phyloP scores from a whole-genome alignment of 2,113 vertebrate species.

The Gulo gulo region DNA sequence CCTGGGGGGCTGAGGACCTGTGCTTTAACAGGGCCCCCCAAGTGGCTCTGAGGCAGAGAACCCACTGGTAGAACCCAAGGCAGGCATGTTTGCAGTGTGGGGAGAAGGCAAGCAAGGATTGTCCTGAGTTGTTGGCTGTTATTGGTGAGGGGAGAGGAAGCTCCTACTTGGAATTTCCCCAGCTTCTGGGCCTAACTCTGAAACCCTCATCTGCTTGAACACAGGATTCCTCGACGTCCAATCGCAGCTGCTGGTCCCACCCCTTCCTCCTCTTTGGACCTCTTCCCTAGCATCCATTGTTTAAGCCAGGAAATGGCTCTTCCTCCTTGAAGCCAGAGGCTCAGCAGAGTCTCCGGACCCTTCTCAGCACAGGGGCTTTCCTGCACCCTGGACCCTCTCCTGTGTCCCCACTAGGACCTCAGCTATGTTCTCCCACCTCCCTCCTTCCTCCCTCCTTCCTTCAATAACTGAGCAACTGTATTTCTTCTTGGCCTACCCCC shows the following conservation, averaged over 20 bases:
- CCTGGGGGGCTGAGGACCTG: neutral
- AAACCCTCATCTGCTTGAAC: neutral
- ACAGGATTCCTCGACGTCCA: conserved; percentile 59
- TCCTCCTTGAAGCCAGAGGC: conserved; percentile 67
- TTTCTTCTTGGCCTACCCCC: neutral
- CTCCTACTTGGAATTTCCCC: conserved; percentile 48
- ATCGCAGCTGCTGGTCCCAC: conserved; percentile 50
- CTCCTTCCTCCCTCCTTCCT: neutral
- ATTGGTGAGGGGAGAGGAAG: neutral
- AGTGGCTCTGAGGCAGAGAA: neutral
- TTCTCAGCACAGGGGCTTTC: conserved; percentile 39
- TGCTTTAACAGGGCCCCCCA: neutral
- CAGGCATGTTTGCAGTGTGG: neutral
- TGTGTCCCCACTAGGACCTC: neutral
- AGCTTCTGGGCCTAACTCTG: neutral
- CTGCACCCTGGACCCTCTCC: neutral
- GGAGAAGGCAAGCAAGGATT: neutral
- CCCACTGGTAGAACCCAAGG: neutral
- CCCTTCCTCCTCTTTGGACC: conserved; percentile 64
- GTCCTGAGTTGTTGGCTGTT: neutral
- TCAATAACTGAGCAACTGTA: neutral
- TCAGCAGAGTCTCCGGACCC: conserved; percentile 42
- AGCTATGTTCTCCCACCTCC: neutral
- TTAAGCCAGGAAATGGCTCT: conserved; percentile 71
- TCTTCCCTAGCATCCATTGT: conserved; percentile 74